These are phyloP conservation scores for Xiphorhynchus elegans DNA, from an alignment of 2,113 vertebrate genomes.

Conservation along the genomic window DNA sequence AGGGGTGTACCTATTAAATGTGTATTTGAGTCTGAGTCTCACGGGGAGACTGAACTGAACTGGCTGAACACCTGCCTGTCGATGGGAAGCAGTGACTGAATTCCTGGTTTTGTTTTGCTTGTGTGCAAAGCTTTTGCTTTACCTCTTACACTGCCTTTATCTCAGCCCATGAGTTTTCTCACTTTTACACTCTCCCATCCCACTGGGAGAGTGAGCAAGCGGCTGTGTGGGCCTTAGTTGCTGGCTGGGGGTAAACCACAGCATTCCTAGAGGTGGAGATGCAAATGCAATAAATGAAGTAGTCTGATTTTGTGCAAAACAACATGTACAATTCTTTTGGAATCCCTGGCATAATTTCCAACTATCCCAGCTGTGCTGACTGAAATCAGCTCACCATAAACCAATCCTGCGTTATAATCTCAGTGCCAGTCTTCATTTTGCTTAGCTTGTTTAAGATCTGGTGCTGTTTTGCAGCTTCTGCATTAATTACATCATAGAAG, in stretches of 20 bases:
- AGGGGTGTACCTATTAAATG: background rate
- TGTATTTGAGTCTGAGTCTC: background rate
- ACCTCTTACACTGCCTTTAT: background rate
- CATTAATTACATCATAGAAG: background rate
- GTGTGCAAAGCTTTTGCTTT: background rate
- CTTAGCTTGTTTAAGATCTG: background rate
- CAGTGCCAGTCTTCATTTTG: background rate
- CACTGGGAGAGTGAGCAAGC: background rate
- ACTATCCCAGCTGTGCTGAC: background rate
- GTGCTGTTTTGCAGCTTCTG: background rate
- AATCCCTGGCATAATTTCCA: background rate
- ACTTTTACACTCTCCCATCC: background rate
- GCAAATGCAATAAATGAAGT: background rate
- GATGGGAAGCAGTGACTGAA: too few relatives aligned
- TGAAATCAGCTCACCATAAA: background rate
- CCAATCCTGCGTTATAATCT: background rate
- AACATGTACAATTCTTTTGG: background rate
- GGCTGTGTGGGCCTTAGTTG: background rate
- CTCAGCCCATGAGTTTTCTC: background rate
- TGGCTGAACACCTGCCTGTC: background rate
- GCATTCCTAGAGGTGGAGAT: background rate
- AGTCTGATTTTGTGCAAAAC: background rate
- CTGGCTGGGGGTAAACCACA: background rate
- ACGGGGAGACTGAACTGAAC: background rate
- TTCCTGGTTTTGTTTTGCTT: background rate